Conservation (phyloP, 2,113 vertebrate species). For the Cygnus atratus region DNA sequence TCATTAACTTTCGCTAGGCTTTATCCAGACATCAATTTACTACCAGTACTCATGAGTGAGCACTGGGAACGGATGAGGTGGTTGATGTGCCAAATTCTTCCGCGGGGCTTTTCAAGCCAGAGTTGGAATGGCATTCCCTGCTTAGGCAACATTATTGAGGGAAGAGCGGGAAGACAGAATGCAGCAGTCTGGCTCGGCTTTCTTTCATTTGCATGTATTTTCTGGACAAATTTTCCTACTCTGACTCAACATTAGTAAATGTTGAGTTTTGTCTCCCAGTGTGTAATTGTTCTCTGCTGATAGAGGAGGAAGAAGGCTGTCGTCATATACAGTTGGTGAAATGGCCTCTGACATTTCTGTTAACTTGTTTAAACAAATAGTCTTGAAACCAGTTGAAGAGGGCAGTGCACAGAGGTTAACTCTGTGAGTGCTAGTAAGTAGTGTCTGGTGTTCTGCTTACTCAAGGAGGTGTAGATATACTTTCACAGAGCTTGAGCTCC, state of each 20-base stretch:
- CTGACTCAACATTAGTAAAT: slow-evolving; percentile 44
- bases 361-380: slow-evolving; percentile 66
- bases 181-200: background rate
- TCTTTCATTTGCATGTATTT: background rate
- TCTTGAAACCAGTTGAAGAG: slow-evolving; percentile 39
- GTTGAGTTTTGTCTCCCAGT: background rate
- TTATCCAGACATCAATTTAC: background rate
- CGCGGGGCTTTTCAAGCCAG: background rate
- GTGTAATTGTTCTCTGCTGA: slow-evolving; percentile 44
- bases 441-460: background rate
- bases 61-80: background rate
- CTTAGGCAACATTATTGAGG: background rate
- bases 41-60: background rate
- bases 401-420: slow-evolving; percentile 1
- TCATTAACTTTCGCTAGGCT: background rate
- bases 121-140: background rate
- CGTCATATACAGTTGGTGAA: background rate
- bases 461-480: background rate
- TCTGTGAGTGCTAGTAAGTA: background rate
- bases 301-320: slow-evolving; percentile 32
- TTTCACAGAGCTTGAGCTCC: background rate
- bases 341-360: slow-evolving; percentile 63
- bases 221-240: slow-evolving; percentile 27
- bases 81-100: background rate
- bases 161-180: background rate